These are phyloP conservation scores for Okapia johnstoni DNA, from an alignment of 2,113 vertebrate genomes.

Conservation along the genomic window DNA sequence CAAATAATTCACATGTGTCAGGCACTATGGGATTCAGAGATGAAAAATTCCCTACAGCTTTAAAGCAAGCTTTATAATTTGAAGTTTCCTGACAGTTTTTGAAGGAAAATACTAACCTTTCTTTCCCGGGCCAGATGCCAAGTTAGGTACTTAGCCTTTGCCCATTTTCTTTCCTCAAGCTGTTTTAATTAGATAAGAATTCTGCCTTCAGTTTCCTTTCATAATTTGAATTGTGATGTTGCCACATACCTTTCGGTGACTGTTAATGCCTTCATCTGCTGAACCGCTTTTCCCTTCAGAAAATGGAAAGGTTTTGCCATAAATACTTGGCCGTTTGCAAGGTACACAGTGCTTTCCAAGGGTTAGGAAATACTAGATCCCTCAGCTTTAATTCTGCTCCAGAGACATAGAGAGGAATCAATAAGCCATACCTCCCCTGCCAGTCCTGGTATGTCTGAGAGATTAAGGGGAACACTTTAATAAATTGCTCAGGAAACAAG, in stretches of 20 bases:
- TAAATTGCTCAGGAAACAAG: not conserved
- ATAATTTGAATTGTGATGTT: not conserved
- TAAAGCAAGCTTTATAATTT: constrained; percentile 33
- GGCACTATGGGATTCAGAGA: not conserved
- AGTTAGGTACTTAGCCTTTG: constrained; percentile 50
- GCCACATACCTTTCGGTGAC: not conserved
- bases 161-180: constrained; percentile 47
- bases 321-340: not conserved
- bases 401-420: not conserved
- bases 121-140: constrained; percentile 51
- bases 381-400: not conserved
- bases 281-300: not conserved
- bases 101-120: constrained; percentile 9
- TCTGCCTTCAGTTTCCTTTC: constrained; percentile 49
- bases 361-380: not conserved
- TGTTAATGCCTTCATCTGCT: not conserved
- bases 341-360: not conserved
- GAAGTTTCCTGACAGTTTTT: constrained; percentile 52
- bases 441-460: not conserved
- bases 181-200: constrained; percentile 68
- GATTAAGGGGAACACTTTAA: not conserved
- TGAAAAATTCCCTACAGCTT: constrained; percentile 26
- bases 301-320: not conserved
- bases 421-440: not conserved
- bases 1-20: constrained; percentile 1